Evolutionary conservation across 2,888 invertebrate species (phyloP).

Genomic region (Aethes cnicana): DNA sequence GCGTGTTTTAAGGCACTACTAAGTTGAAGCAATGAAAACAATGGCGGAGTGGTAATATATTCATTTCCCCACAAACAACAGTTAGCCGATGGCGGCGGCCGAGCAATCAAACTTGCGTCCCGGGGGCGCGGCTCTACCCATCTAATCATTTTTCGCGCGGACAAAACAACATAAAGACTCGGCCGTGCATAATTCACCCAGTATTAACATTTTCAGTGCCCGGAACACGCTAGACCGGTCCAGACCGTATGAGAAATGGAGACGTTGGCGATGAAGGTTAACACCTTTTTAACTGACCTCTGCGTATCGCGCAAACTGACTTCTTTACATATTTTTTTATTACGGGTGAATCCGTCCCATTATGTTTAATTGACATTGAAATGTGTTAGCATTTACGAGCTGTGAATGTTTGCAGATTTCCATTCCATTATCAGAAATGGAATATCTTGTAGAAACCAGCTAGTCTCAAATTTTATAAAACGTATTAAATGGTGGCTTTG

Average conservation of each 20-base stretch:
- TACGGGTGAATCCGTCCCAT: too few species aligned
- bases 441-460: too few species aligned
- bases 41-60: conserved; percentile 62
- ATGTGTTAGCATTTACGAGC: too few species aligned
- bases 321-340: too few species aligned
- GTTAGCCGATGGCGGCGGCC: conserved; percentile 61
- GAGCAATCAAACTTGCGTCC: conserved; percentile 79
- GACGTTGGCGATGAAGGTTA: too few species aligned
- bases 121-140: conserved; percentile 59
- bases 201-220: conserved; percentile 57
- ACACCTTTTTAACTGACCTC: conserved; percentile 64
- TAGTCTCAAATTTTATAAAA: too few species aligned
- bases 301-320: conserved; percentile 70
- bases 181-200: conserved; percentile 70
- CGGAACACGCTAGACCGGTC: too few species aligned
- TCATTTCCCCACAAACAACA: conserved; percentile 71
- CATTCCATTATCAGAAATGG: too few species aligned
- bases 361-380: too few species aligned
- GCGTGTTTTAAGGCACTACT: conserved; percentile 1
- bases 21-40: conserved; percentile 39
- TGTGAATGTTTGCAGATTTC: too few species aligned
- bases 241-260: too few species aligned
- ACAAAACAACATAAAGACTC: conserved; percentile 63
- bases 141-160: conserved; percentile 77
- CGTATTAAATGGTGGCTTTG: too few species aligned